Base-by-base conservation (phyloP, 1,140 invertebrate genomes). In the Brachystomella parvula region DNA sequence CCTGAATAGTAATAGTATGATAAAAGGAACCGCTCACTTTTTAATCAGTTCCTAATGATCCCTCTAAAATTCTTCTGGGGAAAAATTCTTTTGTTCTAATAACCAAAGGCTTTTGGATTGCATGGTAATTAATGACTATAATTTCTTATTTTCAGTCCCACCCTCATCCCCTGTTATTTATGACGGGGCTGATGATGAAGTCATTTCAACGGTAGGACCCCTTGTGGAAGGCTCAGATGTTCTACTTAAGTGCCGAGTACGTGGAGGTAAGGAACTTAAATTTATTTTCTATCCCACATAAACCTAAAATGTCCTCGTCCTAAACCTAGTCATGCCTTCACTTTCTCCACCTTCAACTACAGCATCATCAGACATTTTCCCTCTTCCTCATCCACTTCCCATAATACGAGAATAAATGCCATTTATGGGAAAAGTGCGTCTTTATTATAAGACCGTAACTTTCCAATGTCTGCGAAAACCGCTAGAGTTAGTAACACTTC, bases 201-300 rank as follows among this genome's bases (percentile, higher is more conserved):
- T 79, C 44, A 70, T 72, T 24, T 75, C 75, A 53, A 61, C 74
- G 1, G 71, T 79, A 35, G 79, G 79, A 19, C 79, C 79, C 28
- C 79, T 79, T 70, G 74, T 78, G 53, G 78, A 80, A 72, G 79
- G 77, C 9, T 74, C 76, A 53, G 73, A 74, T 67, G 70, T 78
- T 32, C 70, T 74, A 47, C 73, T 80, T 19, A 79, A 73, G 12
- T 80, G 79, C 71, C 74, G 78, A 60, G 75, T 77, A 33, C 63
- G 71, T 58, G 78, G 78, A 76, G 79, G 79, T 80, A 75, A 74
- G 74, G 71, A 15, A 6, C 24, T 26, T 17, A 53, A 60, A 60
- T 60, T 60, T 60, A 60, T 60, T 29, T 33, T 60, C 32, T 12
- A 62, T 62, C 44, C 28, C 17, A 17, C 15, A 35, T 53, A 53